These are phyloP conservation scores for Miichthys miiuy DNA, from an alignment of 2,797 vertebrate species.

Conservation along the genomic window DNA sequence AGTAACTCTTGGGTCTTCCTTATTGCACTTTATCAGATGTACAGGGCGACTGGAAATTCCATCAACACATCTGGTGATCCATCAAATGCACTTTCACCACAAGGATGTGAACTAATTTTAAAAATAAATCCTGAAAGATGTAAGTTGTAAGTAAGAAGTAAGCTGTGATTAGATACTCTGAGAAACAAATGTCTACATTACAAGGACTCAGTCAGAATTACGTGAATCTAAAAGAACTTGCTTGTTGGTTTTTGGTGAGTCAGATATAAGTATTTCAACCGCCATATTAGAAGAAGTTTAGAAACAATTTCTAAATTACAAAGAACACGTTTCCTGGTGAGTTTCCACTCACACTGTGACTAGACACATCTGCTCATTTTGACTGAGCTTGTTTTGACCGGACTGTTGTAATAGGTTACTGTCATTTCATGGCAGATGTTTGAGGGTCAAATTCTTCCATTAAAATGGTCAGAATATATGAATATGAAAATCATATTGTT, in stretches of 20 bases:
- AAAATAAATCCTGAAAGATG: neutral
- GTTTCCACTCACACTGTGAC: neutral
- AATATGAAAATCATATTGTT: too few relatives aligned
- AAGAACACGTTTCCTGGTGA: neutral
- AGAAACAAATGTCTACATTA: neutral
- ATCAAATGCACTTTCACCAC: neutral
- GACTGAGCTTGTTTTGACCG: too few relatives aligned
- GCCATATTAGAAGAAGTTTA: too few relatives aligned
- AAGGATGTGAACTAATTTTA: neutral
- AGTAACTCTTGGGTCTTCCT: conserved; percentile 70
- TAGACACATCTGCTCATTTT: neutral
- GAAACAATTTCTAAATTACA: too few relatives aligned
- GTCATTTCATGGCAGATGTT: too few relatives aligned
- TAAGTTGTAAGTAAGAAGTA: neutral
- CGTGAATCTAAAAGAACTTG: neutral
- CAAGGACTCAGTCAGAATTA: neutral
- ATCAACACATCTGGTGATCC: neutral
- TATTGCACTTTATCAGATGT: conserved; percentile 60
- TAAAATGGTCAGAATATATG: too few relatives aligned
- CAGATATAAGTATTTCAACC: too few relatives aligned
- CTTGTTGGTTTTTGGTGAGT: too few relatives aligned
- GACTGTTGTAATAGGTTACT: too few relatives aligned
- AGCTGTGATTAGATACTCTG: neutral
- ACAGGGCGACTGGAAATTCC: neutral
- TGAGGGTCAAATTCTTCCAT: too few relatives aligned